Evolutionary conservation across 2,888 invertebrate genomes (phyloP).

Genomic region (Rhopalosiphum nymphaeae): DNA sequence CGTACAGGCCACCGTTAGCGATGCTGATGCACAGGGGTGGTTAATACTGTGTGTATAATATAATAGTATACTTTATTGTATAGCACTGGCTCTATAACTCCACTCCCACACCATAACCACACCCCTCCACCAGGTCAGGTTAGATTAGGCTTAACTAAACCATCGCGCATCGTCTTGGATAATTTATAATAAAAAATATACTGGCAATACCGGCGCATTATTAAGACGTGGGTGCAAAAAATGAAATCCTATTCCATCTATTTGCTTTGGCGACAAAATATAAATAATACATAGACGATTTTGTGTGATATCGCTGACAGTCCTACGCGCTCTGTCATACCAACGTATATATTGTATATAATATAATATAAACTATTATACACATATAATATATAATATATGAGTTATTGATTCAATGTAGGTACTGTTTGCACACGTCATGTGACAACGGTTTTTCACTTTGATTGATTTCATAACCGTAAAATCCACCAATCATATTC

Average conservation of each 20-base stretch:
- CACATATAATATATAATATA: background rate
- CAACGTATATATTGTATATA: background rate
- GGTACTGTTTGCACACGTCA: background rate
- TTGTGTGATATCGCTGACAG: background rate
- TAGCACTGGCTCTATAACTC: background rate
- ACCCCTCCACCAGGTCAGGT: background rate
- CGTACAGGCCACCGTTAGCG: background rate
- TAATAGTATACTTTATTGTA: background rate
- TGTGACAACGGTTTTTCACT: slow-evolving; percentile 19
- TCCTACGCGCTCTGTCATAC: background rate
- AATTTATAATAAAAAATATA: background rate
- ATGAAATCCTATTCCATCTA: background rate
- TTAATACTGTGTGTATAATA: background rate
- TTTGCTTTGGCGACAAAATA: background rate
- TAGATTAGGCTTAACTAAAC: background rate
- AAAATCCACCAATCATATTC: slow-evolving; percentile 9
- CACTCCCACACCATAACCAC: background rate
- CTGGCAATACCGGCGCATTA: background rate
- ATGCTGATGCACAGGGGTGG: background rate
- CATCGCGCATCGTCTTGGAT: background rate
- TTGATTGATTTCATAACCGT: slow-evolving; percentile 34
- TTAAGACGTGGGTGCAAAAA: background rate
- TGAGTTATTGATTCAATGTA: slow-evolving; percentile 23
- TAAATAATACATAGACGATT: slow-evolving; percentile 13
- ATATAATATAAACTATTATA: background rate